Evolutionary conservation across 2,113 vertebrate species (phyloP).

Genomic region (Colossoma macropomum): DNA sequence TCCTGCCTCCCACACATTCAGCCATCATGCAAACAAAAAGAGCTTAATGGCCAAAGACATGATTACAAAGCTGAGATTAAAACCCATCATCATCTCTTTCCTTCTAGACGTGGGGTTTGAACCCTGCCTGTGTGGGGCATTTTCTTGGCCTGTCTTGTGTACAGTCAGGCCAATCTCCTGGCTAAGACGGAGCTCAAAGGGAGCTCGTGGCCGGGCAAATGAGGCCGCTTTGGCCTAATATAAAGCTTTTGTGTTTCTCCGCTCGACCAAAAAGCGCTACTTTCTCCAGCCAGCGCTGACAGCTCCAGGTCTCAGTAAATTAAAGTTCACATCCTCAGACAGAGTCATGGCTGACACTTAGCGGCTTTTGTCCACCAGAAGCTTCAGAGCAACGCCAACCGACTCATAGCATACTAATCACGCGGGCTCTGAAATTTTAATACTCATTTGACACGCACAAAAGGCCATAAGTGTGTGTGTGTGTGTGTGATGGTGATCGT

Average conservation of each 20-base stretch:
- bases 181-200: conserved; percentile 11
- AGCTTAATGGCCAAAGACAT: neutral
- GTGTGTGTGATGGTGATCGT: conserved; percentile 29
- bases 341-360: conserved; percentile 41
- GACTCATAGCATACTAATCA: conserved; percentile 63
- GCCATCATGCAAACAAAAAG: conserved; percentile 2
- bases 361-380: conserved; percentile 38
- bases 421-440: conserved; percentile 78
- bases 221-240: conserved; percentile 21
- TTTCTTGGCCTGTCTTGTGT: neutral
- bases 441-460: conserved; percentile 70
- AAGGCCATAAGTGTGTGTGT: conserved; percentile 16
- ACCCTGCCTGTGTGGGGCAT: neutral
- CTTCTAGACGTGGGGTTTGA: neutral
- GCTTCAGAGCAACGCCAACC: conserved; percentile 29
- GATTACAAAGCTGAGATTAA: conserved; percentile 15
- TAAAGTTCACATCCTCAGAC: conserved; percentile 44
- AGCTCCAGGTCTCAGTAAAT: conserved; percentile 45
- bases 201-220: neutral
- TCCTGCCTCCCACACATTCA: neutral
- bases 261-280: conserved; percentile 35
- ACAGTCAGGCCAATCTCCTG: conserved; percentile 24
- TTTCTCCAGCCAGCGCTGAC: conserved; percentile 34
- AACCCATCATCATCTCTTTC: neutral
- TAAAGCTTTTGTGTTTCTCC: conserved; percentile 42